Evolutionary conservation across 2,797 vertebrate species (phyloP), one percentile per base, ranked within the genome.

Genomic region (Anguilla megastoma): DNA sequence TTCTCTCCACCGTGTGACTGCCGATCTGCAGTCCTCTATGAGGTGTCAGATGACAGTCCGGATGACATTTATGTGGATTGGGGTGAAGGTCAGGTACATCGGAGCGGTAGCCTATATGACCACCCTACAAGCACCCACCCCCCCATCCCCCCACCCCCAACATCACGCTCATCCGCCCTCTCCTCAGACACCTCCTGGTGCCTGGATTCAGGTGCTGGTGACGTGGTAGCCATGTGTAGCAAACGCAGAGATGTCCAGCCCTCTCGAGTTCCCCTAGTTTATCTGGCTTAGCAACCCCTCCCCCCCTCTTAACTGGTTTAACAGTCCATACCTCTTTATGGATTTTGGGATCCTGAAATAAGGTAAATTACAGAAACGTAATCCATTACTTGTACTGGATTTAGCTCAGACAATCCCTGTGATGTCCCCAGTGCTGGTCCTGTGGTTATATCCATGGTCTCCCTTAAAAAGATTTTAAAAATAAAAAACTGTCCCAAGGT

Each of bases 61-160:
- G 96, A 96, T 91, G 95, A 96, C 94, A 94, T 96, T 93, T 96
- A 96, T 96, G 92, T 96, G 95, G 96, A 97, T 91, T 96, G 95
- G 96, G 96, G 95, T 94, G 94, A 95, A 96, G 96, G 96, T 97
- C 95, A 96, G 96, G 90, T 93, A 95, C 92, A 54, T 84, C 63
- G 58, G 85, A 88, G 91, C 89, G 91, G 90, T 30, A 52, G 88
- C 88, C 90, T 87, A 84, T 91, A 91, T 91, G 89, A 88, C 86
- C 6, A 86, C 66, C 58, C 69, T 33, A 30, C 69, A 50, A 52
- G 69, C 60, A 8, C 88, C 48, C 58, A 76, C 69, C 89, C 90
- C 88, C 89, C 90, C 88, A 79, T 90, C 58, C 45, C 30, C 74
- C 74, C 12, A 45, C 79, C 21, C 58, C 86, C 82, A 41, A n/a